Base-by-base conservation (phyloP, 2,797 vertebrate species). In the Sebastes iracundus region DNA sequence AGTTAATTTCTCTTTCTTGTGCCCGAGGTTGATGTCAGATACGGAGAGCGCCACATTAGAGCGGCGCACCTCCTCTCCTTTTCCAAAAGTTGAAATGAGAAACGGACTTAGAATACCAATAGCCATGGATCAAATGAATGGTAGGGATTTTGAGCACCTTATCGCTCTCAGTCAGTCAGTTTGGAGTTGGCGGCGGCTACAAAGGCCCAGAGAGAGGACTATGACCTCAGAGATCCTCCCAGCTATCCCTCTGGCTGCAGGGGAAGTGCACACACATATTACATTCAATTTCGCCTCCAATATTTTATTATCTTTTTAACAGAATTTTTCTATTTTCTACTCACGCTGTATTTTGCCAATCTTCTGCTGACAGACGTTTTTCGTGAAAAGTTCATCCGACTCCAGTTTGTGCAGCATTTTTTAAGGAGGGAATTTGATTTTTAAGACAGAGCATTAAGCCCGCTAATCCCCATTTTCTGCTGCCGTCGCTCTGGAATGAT, bases 121-220 rank as follows among this genome's bases (percentile, higher is more conserved):
- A 88, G 80, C 78, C 64, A 56, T 7, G 83, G 81, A 92, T 95
- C 84, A 94, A 94, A 94, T 90, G 79, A 90, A 86, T 76, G 80
- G 83, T 60, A 10, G 68, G 76, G 80, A 83, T 88, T 86, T 71
- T 68, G 79, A 90, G 80, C 8, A 33, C 52, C 86, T 94, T 95
- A 95, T 95, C 94, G 93, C 90, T 13, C 75, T 64, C 88, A 79
- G 90, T 92, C 94, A 93, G 89, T 94, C 90, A 86, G 81, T 73
- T 82, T 84, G 72, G 84, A 87, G 88, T 88, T 90, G 82, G 80
- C 32, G 33, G 76, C 59, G 42, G 68, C 90, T 78, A 85, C 87
- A 90, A 88, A 93, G 87, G 79, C 81, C 59, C 77, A 86, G 83
- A 90, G 83, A 89, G 86, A 89, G 71, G 65, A 85, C 77, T 53